Base-by-base conservation (phyloP, 2,888 invertebrate genomes). In the Sturmia bella region DNA sequence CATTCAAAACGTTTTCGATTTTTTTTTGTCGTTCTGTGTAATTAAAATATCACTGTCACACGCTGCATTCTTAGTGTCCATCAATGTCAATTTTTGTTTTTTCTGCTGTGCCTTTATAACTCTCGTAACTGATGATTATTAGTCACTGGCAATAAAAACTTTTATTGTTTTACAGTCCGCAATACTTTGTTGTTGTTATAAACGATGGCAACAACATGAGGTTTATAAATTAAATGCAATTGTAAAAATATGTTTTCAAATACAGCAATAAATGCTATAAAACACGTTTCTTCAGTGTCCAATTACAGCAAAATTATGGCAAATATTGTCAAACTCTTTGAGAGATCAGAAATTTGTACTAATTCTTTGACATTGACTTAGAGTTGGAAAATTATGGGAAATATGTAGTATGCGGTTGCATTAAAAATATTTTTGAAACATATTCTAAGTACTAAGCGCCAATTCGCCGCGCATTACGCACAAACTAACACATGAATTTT, bases 41-140 rank as follows among this genome's bases (percentile, higher is more conserved):
- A 82, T 82, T 82, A 78, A 82, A 74, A 78, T 82, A 70, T 78
- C 74, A 82, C 39, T 39, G 43, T 69, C 74, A 78, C 43, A 50
- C 41, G 61, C 59, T 45, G 56, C 57, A 45, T 56, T 69, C 81
- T 78, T 57, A 69, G 41, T 78, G 81, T 74, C 81, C 74, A 66
- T 74, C 81, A 81, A 77, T 57, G 74, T 81, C 73, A 69, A 73
- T 63, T 64, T 48, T 56, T 64, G 5, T 45, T 69, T 39, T 48
- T 45, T 37, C 45, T 52, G 11, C 17, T 48, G 7, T n/a, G 41
- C n/a, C 63, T 61, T 73, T 19, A 17, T 59, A 50, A 24, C 41
- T 6, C 21, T 39, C 45, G 15, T 50, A 41, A 12, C 48, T 54
- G 61, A 61, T 69, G 61, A 69, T 74, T 74, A 69, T 80, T 72